Evolutionary conservation across 1,140 invertebrate species (phyloP), one percentile per base, ranked within the genome.

Genomic region (Copidosoma floridanum): DNA sequence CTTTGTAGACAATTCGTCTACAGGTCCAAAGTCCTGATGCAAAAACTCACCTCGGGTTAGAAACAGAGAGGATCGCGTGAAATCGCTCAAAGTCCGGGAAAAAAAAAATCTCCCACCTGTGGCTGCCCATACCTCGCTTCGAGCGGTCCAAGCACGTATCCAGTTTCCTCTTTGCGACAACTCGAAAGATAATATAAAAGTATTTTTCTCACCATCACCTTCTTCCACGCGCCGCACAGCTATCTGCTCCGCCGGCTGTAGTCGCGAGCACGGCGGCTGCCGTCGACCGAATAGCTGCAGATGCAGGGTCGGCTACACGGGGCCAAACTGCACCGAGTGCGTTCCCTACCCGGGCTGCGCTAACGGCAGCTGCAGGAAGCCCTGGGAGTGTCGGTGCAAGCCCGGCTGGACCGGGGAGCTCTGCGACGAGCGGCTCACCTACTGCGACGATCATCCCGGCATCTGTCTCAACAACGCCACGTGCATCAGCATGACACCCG

Each of bases 361-460:
- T 32, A 88, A 94, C 74, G 93, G 93, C 14, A 82, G 85, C 37
- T 95, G 93, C 73, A 88, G 86, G 69, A 82, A 87, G 24, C 91
- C 92, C n/a, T 94, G 91, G 91, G 91, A 94, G 71, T 95, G 93
- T 72, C 86, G 87, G 68, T 95, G 93, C 73, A 83, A 88, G 63
- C 84, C 86, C 0, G 92, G 92, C 44, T 94, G 91, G 91, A 89
- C 91, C 18, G 92, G 91, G 48, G 90, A 93, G 82, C 84, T 94
- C 0, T 94, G 93, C 76, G 89, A 94, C 72, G 89, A 93, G 86
- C 89, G 88, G 69, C 76, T 93, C 21, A 91, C 86, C 56, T 90
- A 87, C 72, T 92, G 91, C 76, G 85, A 88, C 51, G 85, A 88
- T 40, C 85, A 92, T 70, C 81, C 83, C 2, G 82, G 81, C 48